Evolutionary conservation across 1,140 invertebrate genomes (phyloP).

Genomic region (Eciton burchellii): DNA sequence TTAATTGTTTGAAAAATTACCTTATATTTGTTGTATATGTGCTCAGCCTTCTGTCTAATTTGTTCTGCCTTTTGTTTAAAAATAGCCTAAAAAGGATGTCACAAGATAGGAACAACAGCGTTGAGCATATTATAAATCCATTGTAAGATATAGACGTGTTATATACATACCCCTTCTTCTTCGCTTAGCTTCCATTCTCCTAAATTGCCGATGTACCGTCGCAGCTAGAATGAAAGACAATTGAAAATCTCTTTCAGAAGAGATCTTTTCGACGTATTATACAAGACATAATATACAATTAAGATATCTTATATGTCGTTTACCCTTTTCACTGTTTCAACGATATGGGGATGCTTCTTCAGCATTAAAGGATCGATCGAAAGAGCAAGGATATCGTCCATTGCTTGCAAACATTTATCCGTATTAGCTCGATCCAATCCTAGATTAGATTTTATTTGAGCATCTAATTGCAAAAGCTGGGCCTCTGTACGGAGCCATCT

Average conservation of each 20-base stretch:
- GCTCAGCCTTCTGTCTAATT: constrained; percentile 89
- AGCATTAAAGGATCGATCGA: constrained; percentile 92
- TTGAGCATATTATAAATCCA: constrained; percentile 21
- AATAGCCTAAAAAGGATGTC: constrained; percentile 72
- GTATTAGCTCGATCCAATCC: constrained; percentile 88
- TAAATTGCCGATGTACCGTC: constrained; percentile 91
- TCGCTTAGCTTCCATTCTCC: constrained; percentile 89
- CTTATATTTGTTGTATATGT: constrained; percentile 88
- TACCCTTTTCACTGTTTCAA: constrained; percentile 91
- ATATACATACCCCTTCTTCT: constrained; percentile 85
- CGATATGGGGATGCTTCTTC: constrained; percentile 93
- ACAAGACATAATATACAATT: not conserved
- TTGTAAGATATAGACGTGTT: constrained; percentile 3
- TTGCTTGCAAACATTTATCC: constrained; percentile 87
- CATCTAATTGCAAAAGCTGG: constrained; percentile 90
- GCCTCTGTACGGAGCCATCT: constrained; percentile 89
- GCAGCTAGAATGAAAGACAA: constrained; percentile 82
- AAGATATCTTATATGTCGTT: constrained; percentile 5
- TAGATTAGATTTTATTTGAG: constrained; percentile 90
- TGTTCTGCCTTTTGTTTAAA: constrained; percentile 89
- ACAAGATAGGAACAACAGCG: constrained; percentile 11
- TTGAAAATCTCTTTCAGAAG: constrained; percentile 40
- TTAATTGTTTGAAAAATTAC: constrained; percentile 77
- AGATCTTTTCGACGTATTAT: not conserved
- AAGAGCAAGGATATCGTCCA: constrained; percentile 88